phyloP scores from a whole-genome alignment of 2,888 invertebrate genomes.

The Drosophila anceps region DNA sequence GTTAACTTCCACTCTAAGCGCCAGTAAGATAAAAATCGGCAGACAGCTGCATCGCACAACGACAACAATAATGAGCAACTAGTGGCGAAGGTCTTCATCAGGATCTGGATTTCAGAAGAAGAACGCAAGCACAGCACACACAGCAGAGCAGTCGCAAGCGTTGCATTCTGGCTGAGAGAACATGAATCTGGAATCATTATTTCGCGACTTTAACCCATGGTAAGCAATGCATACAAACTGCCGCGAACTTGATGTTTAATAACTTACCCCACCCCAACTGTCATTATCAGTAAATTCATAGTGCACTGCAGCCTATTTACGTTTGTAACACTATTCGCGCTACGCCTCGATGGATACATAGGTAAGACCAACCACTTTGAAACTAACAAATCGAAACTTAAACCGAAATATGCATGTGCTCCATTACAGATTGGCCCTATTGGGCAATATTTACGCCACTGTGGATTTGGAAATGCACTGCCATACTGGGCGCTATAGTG shows the following conservation, averaged over 20 bases:
- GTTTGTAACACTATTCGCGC: slow-evolving; percentile 95
- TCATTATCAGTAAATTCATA: slow-evolving; percentile 93
- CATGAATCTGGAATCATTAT: slow-evolving; percentile 95
- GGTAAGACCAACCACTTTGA: slow-evolving; percentile 63
- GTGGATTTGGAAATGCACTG: slow-evolving; percentile 98
- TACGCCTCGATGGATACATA: slow-evolving; percentile 94
- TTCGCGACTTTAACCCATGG: slow-evolving; percentile 97
- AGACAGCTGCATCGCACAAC: not conserved
- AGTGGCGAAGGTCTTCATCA: slow-evolving; percentile 49
- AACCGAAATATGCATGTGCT: not conserved
- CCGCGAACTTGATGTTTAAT: slow-evolving; percentile 57
- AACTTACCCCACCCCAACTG: slow-evolving; percentile 10
- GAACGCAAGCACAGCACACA: slow-evolving; percentile 1
- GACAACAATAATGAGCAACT: slow-evolving; percentile 68
- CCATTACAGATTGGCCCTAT: slow-evolving; percentile 91
- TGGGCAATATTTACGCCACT: slow-evolving; percentile 98
- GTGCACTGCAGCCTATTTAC: slow-evolving; percentile 96
- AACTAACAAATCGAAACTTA: not conserved
- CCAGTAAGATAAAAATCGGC: not conserved
- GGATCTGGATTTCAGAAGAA: slow-evolving; percentile 26
- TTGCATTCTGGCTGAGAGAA: slow-evolving; percentile 17
- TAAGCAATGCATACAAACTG: slow-evolving; percentile 83
- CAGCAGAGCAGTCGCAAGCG: not conserved
- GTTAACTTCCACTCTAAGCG: not conserved
- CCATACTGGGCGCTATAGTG: slow-evolving; percentile 94